Percentiles rank a stretch among this genome's conserved stretches.
Conservation (phyloP, 2,113 vertebrate species). For the Petroica traversi region DNA sequence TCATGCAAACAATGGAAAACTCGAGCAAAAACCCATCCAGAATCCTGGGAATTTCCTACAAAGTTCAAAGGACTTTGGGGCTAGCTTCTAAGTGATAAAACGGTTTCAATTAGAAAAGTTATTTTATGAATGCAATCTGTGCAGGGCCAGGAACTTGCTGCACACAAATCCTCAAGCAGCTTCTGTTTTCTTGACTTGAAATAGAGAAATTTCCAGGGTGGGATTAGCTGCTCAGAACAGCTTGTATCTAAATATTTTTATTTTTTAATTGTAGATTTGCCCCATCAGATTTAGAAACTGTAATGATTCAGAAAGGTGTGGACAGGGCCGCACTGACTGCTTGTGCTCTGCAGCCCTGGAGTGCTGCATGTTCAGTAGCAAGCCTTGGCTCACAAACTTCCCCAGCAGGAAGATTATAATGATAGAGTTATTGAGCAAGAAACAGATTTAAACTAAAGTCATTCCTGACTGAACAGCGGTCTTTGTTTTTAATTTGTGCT, state of each 20-base stretch:
- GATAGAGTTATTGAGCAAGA: constrained; percentile 62
- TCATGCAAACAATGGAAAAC: not conserved
- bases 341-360: not conserved
- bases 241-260: not conserved
- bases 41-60: not conserved
- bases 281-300: not conserved
- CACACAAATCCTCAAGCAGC: not conserved
- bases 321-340: not conserved
- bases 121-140: not conserved
- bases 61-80: not conserved
- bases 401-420: constrained; percentile 54
- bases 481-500: constrained; percentile 52
- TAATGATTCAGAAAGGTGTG: not conserved
- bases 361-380: constrained; percentile 1
- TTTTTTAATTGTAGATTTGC: not conserved
- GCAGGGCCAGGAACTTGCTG: not conserved
- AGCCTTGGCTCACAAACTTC: constrained; percentile 3
- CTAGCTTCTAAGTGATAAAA: not conserved
- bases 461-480: constrained; percentile 39
- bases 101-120: not conserved
- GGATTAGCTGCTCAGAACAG: not conserved
- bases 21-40: not conserved
- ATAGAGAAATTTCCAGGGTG: not conserved
- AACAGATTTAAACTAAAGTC: constrained; percentile 19
- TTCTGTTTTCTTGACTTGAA: not conserved